Evolutionary conservation across 2,113 vertebrate genomes (phyloP).

Genomic region (Beaufortia kweichowensis): DNA sequence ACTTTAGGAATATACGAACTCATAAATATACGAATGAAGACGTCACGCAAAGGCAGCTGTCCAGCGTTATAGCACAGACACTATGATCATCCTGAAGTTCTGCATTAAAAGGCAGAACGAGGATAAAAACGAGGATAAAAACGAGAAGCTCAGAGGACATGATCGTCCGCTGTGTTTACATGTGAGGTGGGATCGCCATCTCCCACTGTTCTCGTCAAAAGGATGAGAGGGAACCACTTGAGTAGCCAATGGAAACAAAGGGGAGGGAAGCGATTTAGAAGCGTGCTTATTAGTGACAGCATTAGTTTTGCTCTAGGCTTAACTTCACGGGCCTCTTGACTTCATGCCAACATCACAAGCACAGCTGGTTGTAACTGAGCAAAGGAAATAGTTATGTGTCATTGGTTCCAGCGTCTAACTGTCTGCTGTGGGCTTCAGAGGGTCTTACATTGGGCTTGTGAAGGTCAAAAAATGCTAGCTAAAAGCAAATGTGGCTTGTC

Average conservation of each 20-base stretch:
- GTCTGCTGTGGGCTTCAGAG: constrained; percentile 17
- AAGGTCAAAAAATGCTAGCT: not conserved
- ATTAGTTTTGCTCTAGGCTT: constrained; percentile 29
- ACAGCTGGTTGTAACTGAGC: constrained; percentile 40
- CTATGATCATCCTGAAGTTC: constrained; percentile 20
- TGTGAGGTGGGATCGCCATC: not conserved
- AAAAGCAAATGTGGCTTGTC: not conserved
- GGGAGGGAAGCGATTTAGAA: constrained; percentile 15
- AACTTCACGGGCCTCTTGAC: constrained; percentile 41
- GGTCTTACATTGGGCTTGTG: constrained; percentile 1
- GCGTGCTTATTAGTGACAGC: constrained; percentile 44
- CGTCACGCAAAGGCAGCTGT: not conserved
- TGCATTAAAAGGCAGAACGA: constrained; percentile 17
- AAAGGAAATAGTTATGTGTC: constrained; percentile 41
- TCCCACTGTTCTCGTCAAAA: constrained; percentile 25
- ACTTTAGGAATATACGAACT: constrained; percentile 22
- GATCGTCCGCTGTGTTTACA: not conserved
- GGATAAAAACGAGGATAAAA: not conserved
- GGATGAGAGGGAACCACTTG: constrained; percentile 11
- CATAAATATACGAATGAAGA: constrained; percentile 24
- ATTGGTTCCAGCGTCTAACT: constrained; percentile 35
- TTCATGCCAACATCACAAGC: constrained; percentile 42
- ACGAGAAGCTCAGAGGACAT: not conserved
- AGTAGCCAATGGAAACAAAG: constrained; percentile 34
- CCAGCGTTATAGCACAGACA: not conserved